Evolutionary conservation across 2,888 invertebrate genomes (phyloP).

Genomic region (Oscheius sp.): DNA sequence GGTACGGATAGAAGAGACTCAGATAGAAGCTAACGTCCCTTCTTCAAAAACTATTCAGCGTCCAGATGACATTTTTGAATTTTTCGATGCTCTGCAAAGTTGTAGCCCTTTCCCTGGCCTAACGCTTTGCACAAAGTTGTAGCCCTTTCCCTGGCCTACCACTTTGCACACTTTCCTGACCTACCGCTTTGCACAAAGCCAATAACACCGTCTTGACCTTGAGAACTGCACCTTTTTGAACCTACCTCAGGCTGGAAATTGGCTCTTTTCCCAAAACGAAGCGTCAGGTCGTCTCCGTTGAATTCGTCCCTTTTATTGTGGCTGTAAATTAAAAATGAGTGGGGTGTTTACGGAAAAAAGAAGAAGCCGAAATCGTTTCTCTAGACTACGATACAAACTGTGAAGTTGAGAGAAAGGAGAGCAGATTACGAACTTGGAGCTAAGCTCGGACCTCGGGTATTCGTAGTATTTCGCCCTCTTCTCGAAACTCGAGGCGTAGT

Average conservation of each 20-base stretch:
- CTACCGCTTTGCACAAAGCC: no score
- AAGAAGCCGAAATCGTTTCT: background rate
- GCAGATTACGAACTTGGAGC: conserved; percentile 10
- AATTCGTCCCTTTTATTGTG: conserved; percentile 52
- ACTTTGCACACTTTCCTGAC: no score
- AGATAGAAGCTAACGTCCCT: background rate
- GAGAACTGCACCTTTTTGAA: background rate
- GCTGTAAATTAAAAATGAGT: conserved; percentile 8
- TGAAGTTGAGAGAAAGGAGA: background rate
- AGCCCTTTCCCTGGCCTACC: no score
- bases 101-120: no score
- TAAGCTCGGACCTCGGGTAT: conserved; percentile 27
- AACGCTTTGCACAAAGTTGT: no score
- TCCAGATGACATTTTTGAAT: no score
- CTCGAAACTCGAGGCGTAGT: conserved; percentile 31
- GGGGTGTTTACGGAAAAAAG: no score
- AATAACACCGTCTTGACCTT: no score
- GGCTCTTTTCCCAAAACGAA: conserved; percentile 58
- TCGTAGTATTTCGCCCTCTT: conserved; percentile 35
- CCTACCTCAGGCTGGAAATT: conserved; percentile 22
- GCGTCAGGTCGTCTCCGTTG: conserved; percentile 56
- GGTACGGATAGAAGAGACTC: conserved; percentile 3
- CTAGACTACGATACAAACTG: background rate
- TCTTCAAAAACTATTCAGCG: background rate
- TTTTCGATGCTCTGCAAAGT: no score